Conservation (phyloP, 2,888 invertebrate species). For the Acleris laterana region DNA sequence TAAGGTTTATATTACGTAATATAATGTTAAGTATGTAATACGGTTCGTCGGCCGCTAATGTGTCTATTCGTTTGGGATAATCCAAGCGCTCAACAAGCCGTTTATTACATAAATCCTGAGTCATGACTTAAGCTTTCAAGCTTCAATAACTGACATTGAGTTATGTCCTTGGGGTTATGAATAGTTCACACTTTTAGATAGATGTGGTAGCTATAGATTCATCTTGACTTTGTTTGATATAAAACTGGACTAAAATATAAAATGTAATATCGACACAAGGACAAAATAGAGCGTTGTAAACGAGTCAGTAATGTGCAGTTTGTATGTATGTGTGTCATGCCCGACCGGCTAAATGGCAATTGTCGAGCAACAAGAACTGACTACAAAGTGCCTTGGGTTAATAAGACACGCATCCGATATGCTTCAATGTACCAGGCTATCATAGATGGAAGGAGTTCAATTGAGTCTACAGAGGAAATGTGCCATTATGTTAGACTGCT, state of each 20-base stretch:
- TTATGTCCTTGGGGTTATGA: slow-evolving; percentile 11
- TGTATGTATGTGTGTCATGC: slow-evolving; percentile 32
- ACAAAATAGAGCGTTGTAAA: slow-evolving; percentile 11
- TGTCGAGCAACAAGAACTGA: slow-evolving; percentile 14
- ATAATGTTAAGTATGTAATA: not conserved
- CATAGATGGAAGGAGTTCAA: slow-evolving; percentile 16
- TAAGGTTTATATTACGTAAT: not conserved
- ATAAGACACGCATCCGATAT: slow-evolving; percentile 6
- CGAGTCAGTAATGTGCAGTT: slow-evolving; percentile 30
- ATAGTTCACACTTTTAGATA: slow-evolving; percentile 6
- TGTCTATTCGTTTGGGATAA: slow-evolving; percentile 9
- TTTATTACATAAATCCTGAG: not conserved
- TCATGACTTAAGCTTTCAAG: slow-evolving; percentile 1
- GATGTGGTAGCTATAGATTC: not conserved
- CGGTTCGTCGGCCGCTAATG: slow-evolving; percentile 12
- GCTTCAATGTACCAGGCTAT: slow-evolving; percentile 12
- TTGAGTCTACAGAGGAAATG: slow-evolving; percentile 9
- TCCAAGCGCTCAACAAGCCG: slow-evolving; percentile 12
- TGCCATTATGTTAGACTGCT: not conserved
- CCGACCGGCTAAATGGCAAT: slow-evolving; percentile 29
- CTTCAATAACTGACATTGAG: slow-evolving; percentile 1
- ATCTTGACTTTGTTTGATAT: not conserved
- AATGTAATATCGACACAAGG: slow-evolving; percentile 20
- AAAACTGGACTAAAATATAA: not conserved
- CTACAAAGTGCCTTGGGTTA: slow-evolving; percentile 2